Conservation (phyloP, 2,888 invertebrate genomes). For the Euzophera pinguis region DNA sequence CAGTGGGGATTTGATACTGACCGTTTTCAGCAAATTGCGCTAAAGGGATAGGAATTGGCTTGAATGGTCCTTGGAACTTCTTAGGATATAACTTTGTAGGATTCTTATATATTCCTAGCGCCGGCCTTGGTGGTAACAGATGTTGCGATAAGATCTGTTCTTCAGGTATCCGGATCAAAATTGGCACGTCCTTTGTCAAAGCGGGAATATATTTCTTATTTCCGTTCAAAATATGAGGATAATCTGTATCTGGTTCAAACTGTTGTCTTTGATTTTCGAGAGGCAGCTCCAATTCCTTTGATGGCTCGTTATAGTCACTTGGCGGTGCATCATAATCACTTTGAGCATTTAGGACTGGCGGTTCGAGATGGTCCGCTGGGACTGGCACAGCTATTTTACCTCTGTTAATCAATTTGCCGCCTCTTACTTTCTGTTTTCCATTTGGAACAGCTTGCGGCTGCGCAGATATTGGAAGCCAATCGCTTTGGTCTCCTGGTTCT, state of each 20-base stretch:
- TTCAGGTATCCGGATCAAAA: constrained; percentile 35
- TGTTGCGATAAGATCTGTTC: constrained; percentile 50
- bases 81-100: constrained; percentile 81
- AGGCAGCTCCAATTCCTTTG: constrained; percentile 66
- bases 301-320: too few species aligned
- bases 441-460: constrained; percentile 23
- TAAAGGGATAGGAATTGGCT: constrained; percentile 65
- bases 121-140: constrained; percentile 49
- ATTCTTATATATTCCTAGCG: constrained; percentile 46
- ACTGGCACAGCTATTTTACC: constrained; percentile 32
- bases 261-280: constrained; percentile 50
- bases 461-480: constrained; percentile 65
- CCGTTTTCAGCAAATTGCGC: constrained; percentile 48
- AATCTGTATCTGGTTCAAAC: constrained; percentile 28
- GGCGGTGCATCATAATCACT: constrained; percentile 52
- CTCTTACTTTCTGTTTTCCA: constrained; percentile 27
- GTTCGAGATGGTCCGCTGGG: constrained; percentile 54
- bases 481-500: constrained; percentile 51
- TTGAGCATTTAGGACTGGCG: constrained; percentile 54
- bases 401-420: constrained; percentile 30
- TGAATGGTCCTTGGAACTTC: constrained; percentile 75
- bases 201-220: constrained; percentile 17
- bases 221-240: constrained; percentile 37
- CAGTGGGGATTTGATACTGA: constrained; percentile 57
- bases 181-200: constrained; percentile 18